Evolutionary conservation across 2,888 invertebrate genomes (phyloP).

Genomic region (Parthenolecanium corni): DNA sequence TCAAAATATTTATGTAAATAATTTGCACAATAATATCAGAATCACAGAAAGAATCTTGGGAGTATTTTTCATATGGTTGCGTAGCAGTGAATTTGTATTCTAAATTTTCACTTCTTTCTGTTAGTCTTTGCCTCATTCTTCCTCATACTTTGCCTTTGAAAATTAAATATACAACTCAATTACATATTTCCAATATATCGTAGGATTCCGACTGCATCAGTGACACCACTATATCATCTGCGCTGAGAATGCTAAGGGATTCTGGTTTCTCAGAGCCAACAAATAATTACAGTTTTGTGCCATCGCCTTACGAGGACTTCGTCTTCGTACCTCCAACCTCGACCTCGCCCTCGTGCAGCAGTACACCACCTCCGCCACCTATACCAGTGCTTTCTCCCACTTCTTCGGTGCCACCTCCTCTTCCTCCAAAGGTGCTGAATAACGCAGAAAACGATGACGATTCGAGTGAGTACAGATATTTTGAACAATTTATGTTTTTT

Average conservation of each 20-base stretch:
- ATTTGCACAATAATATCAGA: too few species aligned
- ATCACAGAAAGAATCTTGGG: too few species aligned
- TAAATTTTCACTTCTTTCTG: too few species aligned
- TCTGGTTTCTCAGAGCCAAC: slow-evolving; percentile 19
- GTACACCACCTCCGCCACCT: slow-evolving; percentile 36
- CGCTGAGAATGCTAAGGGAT: slow-evolving; percentile 3
- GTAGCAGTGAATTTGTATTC: too few species aligned
- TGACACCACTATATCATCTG: not conserved
- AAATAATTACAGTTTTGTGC: not conserved
- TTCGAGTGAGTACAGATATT: too few species aligned
- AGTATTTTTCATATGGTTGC: too few species aligned
- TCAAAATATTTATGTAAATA: too few species aligned
- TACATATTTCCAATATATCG: too few species aligned
- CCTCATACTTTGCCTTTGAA: too few species aligned
- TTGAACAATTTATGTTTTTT: too few species aligned
- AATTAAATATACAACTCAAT: too few species aligned
- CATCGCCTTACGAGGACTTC: slow-evolving; percentile 33
- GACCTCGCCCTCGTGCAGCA: not conserved
- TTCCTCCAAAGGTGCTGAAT: slow-evolving; percentile 33
- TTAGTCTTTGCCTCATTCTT: too few species aligned
- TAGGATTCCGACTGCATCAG: slow-evolving; percentile 5
- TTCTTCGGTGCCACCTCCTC: slow-evolving; percentile 35
- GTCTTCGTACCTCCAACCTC: slow-evolving; percentile 25
- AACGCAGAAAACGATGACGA: slow-evolving; percentile 11
- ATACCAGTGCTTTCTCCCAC: slow-evolving; percentile 40